A percentile compares a stretch with the other conserved stretches of the same genome.
Conservation (phyloP, 2,888 invertebrate species). For the Liopterus haemorrhoidalis region DNA sequence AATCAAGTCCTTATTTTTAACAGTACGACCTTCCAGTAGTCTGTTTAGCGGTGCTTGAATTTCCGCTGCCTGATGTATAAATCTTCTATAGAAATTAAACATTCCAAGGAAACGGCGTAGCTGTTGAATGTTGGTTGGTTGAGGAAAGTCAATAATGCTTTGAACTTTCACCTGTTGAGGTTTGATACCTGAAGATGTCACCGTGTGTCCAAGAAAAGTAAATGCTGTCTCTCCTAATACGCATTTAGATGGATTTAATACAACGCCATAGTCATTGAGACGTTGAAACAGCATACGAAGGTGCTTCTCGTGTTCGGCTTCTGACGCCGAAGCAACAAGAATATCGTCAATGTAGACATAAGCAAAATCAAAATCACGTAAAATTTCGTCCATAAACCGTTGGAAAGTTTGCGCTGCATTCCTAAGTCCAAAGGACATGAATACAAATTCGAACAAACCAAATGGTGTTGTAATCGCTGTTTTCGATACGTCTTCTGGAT, state of each 20-base stretch:
- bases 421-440: no score
- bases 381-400: conserved; percentile 34
- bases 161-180: conserved; percentile 9
- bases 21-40: no score
- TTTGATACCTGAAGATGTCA: conserved; percentile 19
- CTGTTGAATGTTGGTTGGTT: conserved; percentile 12
- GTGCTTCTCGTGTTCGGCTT: conserved; percentile 27
- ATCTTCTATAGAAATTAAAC: conserved; percentile 22
- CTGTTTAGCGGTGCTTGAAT: no score
- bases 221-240: conserved; percentile 17
- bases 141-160: conserved; percentile 9
- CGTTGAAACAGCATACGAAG: conserved; percentile 28
- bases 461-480: no score
- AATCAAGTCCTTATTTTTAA: no score
- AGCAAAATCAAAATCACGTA: conserved; percentile 29
- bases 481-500: no score
- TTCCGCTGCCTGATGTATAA: no score
- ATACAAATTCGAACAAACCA: no score
- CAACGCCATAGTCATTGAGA: conserved; percentile 27
- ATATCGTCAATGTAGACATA: conserved; percentile 36
- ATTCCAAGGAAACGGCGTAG: conserved; percentile 22
- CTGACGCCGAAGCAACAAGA: conserved; percentile 28
- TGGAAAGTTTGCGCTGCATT: conserved; percentile 40
- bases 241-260: conserved; percentile 28
- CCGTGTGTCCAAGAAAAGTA: conserved; percentile 16